A percentile compares a stretch with the other conserved stretches of the same genome.
These are phyloP conservation scores for Cirrhinus mrigala DNA, from an alignment of 2,797 vertebrate species.

Conservation along the genomic window DNA sequence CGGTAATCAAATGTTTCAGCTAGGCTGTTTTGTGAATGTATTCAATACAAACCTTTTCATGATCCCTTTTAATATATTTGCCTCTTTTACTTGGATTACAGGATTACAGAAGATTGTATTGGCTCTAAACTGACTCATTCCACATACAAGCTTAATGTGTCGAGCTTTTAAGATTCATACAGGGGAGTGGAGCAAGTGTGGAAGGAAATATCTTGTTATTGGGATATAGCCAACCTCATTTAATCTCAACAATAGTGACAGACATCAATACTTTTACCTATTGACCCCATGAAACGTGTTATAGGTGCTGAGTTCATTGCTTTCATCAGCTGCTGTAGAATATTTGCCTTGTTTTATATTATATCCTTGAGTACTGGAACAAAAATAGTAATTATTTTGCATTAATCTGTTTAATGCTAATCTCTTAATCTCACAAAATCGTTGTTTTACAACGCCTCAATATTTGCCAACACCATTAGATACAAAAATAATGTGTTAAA, in stretches of 20 bases:
- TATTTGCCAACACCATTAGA: constrained; percentile 5
- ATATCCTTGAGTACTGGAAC: not conserved
- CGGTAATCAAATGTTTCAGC: constrained; percentile 58
- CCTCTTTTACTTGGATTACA: constrained; percentile 45
- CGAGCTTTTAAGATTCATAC: constrained; percentile 8
- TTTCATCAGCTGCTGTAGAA: not conserved
- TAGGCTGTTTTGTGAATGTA: constrained; percentile 45
- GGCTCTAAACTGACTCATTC: constrained; percentile 17
- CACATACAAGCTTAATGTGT: constrained; percentile 25
- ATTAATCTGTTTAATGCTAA: not conserved
- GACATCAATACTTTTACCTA: not conserved
- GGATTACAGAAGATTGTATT: constrained; percentile 46
- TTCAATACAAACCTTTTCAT: constrained; percentile 48
- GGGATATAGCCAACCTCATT: not conserved
- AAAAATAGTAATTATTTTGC: not conserved
- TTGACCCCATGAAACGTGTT: constrained; percentile 1
- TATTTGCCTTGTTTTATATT: not conserved
- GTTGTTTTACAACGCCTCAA: not conserved
- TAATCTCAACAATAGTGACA: not conserved
- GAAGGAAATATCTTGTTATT: constrained; percentile 8
- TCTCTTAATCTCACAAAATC: constrained; percentile 21
- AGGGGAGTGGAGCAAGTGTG: not conserved
- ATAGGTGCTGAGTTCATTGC: not conserved
- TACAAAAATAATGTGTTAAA: not conserved
- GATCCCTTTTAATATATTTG: constrained; percentile 52